Evolutionary conservation across 1,140 invertebrate genomes (phyloP).

Genomic region (Drosophila tristis): DNA sequence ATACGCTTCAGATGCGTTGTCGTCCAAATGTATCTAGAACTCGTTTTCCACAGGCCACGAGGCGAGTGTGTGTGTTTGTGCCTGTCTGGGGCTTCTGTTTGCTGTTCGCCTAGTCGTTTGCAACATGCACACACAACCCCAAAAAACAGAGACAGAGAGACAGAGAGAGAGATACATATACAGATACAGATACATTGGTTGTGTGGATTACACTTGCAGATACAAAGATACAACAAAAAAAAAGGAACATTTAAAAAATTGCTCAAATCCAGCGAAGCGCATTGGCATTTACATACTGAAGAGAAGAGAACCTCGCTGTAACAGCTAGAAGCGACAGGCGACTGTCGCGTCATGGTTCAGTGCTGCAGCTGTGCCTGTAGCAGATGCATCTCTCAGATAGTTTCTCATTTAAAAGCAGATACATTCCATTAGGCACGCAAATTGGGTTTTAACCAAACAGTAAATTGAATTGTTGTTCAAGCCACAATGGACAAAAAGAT

Average conservation of each 20-base stretch:
- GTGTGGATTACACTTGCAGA: constrained; percentile 71
- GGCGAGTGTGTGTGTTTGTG: not conserved
- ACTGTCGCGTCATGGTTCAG: constrained; percentile 60
- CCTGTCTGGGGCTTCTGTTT: not conserved
- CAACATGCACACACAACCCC: constrained; percentile 73
- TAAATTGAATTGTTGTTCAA: constrained; percentile 58
- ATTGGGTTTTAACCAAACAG: constrained; percentile 52
- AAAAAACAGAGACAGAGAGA: constrained; percentile 6
- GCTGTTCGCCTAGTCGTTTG: constrained; percentile 76
- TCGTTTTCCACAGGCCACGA: constrained; percentile 41
- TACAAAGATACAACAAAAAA: constrained; percentile 33
- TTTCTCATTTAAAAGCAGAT: not conserved
- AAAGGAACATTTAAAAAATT: constrained; percentile 52
- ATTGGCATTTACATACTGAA: constrained; percentile 22
- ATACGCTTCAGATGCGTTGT: constrained; percentile 61
- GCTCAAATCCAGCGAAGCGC: constrained; percentile 71
- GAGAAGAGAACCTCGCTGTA: not conserved
- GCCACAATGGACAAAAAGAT: not conserved
- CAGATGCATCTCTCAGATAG: constrained; percentile 13
- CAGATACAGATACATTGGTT: constrained; percentile 31
- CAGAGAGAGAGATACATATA: constrained; percentile 10
- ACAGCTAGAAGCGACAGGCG: not conserved
- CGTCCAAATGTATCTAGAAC: constrained; percentile 71
- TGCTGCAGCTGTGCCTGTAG: constrained; percentile 37
- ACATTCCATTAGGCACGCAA: constrained; percentile 49